These are phyloP conservation scores for Bos taurus DNA, from an alignment of 2,113 vertebrate species.

Conservation along the genomic window DNA sequence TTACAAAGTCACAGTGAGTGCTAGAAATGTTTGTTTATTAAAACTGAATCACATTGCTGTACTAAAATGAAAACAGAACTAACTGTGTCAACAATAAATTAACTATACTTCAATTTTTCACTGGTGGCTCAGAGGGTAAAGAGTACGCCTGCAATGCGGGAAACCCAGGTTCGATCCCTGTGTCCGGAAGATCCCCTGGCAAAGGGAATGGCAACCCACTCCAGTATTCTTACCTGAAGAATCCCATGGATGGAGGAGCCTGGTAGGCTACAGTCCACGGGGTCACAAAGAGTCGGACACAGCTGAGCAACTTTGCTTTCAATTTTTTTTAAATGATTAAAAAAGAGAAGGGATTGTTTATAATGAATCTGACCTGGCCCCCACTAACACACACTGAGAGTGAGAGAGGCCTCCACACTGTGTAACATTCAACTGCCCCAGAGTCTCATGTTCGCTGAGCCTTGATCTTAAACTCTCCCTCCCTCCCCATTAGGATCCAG, in stretches of 20 bases:
- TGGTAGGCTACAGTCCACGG: background rate
- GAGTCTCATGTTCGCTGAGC: background rate
- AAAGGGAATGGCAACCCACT: background rate
- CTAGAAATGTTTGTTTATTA: background rate
- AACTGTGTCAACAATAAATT: background rate
- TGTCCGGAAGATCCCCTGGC: background rate
- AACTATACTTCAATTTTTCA: background rate
- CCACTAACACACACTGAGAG: background rate
- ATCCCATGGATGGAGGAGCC: background rate
- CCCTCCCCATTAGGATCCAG: background rate
- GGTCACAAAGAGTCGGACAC: background rate
- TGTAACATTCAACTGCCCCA: background rate
- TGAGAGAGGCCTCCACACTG: fast-evolving
- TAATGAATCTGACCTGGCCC: background rate
- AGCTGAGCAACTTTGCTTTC: background rate
- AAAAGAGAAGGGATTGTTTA: background rate
- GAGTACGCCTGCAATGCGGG: fast-evolving
- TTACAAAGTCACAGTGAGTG: background rate
- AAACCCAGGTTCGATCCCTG: background rate
- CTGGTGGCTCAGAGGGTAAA: background rate
- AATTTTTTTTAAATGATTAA: background rate
- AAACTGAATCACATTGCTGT: background rate
- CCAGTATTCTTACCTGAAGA: background rate
- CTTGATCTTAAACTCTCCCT: background rate
- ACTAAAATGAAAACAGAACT: background rate